phyloP scores from a whole-genome alignment of 2,797 vertebrate genomes.

The Holocentrus rufus region DNA sequence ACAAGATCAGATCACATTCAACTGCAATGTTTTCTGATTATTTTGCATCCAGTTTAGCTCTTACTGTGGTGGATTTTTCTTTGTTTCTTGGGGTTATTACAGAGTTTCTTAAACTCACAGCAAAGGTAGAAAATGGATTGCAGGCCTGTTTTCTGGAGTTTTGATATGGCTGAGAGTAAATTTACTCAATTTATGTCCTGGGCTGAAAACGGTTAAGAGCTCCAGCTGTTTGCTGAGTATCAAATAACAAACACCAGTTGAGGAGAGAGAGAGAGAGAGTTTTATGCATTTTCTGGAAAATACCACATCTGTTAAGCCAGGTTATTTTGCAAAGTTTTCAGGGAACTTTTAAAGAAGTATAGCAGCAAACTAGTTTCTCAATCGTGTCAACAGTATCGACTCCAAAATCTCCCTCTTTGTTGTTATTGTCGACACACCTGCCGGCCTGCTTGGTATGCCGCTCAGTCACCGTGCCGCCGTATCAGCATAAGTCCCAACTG shows the following conservation, averaged over 20 bases:
- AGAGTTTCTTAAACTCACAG: not conserved
- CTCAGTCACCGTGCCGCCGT: constrained; percentile 28
- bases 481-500: constrained; percentile 51
- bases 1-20: constrained; percentile 43
- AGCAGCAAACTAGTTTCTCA: constrained; percentile 18
- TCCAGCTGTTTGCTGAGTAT: constrained; percentile 8
- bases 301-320: not conserved
- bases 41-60: constrained; percentile 24
- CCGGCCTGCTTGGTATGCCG: constrained; percentile 35
- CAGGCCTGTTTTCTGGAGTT: not conserved
- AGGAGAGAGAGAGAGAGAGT: not conserved
- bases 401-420: constrained; percentile 37
- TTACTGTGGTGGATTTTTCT: constrained; percentile 9
- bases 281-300: too few relatives aligned
- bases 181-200: not conserved
- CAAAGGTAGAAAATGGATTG: not conserved
- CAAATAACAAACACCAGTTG: not conserved
- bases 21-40: constrained; percentile 39
- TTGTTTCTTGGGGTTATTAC: constrained; percentile 25
- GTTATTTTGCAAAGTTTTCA: constrained; percentile 25
- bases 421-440: constrained; percentile 36
- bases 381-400: constrained; percentile 29
- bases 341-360: constrained; percentile 11
- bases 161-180: not conserved
- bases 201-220: not conserved